Evolutionary conservation across 1,140 invertebrate species (phyloP), one percentile per base, ranked within the genome.

Genomic region (Nebria ingens): DNA sequence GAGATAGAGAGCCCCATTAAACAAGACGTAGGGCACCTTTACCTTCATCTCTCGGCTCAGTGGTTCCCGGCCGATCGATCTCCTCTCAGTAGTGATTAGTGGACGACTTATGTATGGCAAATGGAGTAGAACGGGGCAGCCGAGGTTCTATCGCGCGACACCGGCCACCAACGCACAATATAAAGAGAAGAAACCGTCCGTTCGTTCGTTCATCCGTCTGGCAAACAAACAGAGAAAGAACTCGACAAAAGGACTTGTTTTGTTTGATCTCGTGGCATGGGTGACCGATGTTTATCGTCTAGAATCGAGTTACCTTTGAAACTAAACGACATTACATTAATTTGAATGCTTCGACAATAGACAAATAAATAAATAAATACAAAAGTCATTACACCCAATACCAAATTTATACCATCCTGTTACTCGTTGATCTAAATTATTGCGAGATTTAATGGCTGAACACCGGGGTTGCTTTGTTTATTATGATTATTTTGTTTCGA

Each of bases 21-120:
- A 45, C 40, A 45, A 45, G 40, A 45, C 40, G 40, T 45, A 45
- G 17, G 40, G 40, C 40, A 45, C 40, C 40, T 45, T 29, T 45
- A 45, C 40, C 40, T 45, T 17, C 40, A 45, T 45, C 40, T 45
- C 40, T 11, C 40, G 40, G 40, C 15, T 45, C 40, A 45, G 9
- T 45, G 40, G 17, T 45, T 34, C 17, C 3, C 40, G 15, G 9
- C 40, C 6, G 40, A 45, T 45, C 40, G 40, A 45, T 45, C 40
- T 45, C 40, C 40, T 17, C 6, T n/a, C 25, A n/a, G 6, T 34
- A n/a, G 40, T 45, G 40, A 45, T 45, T 45, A 45, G 40, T 45
- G 40, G 40, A 11, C 40, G 17, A 45, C 40, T 45, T 45, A 45
- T 45, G 40, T 45, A 12, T 45, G 40, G 40, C 40, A 45, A 45